Conservation (phyloP, 1,140 invertebrate genomes). For the Aphelenchoides fujianensis region DNA sequence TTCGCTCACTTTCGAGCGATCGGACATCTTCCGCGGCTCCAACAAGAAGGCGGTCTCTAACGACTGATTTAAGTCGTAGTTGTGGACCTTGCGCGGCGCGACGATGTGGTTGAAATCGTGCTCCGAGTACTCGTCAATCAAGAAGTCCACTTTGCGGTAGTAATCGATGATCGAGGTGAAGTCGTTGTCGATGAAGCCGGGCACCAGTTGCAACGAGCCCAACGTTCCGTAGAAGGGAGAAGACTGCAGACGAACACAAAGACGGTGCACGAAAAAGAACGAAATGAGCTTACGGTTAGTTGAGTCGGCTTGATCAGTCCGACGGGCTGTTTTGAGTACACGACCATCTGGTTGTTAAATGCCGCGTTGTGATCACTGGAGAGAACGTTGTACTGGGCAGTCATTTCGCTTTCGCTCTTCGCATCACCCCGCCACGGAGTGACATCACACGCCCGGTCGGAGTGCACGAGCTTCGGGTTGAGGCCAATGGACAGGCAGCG, state of each 20-base stretch:
- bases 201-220: background rate
- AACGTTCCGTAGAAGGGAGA: background rate
- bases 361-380: no score
- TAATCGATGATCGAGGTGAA: background rate
- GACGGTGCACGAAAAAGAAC: no score
- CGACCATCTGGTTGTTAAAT: no score
- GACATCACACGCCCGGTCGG: background rate
- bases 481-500: background rate
- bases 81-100: background rate
- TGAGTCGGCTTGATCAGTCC: background rate
- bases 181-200: background rate
- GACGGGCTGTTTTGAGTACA: no score
- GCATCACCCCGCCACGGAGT: background rate
- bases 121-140: conserved; percentile 1
- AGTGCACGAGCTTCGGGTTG: conserved; percentile 7
- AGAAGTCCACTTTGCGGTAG: background rate
- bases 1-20: background rate
- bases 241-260: background rate
- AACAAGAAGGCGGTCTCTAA: background rate
- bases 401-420: no score
- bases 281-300: background rate
- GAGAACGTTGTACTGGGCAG: no score
- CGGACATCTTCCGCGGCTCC: conserved; percentile 10
- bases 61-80: background rate
- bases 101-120: conserved; percentile 8